Conservation (phyloP, 1,140 invertebrate species). For the Drosophila burlai region DNA sequence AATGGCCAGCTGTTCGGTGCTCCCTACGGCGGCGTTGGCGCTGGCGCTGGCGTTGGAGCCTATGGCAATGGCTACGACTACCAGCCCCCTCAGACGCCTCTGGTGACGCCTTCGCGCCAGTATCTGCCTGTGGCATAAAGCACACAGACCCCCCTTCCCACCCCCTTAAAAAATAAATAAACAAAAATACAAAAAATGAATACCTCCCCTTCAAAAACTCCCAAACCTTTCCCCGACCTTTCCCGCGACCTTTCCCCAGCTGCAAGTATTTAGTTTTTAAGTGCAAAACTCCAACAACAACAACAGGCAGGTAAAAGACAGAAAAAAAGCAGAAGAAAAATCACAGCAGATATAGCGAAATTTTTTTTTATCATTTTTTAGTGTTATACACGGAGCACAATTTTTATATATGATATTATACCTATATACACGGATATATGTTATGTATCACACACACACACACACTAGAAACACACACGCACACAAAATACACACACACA, state of each 20-base stretch:
- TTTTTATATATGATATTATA: constrained; percentile 55
- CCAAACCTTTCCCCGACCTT: constrained; percentile 7
- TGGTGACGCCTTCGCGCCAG: constrained; percentile 62
- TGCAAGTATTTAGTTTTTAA: constrained; percentile 79
- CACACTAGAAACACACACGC: background rate
- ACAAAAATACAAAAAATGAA: background rate
- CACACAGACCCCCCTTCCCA: too few species aligned
- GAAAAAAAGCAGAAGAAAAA: constrained; percentile 22
- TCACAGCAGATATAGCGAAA: constrained; percentile 51
- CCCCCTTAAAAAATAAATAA: background rate
- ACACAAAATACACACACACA: constrained; percentile 38
- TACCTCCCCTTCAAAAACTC: constrained; percentile 1
- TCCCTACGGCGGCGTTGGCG: constrained; percentile 28
- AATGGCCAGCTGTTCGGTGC: constrained; percentile 33
- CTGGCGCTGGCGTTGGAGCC: constrained; percentile 31
- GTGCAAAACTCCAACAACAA: constrained; percentile 58
- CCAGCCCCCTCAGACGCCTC: constrained; percentile 47
- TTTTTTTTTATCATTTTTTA: constrained; percentile 80
- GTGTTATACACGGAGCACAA: constrained; percentile 70
- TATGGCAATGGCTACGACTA: constrained; percentile 69
- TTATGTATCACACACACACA: constrained; percentile 29
- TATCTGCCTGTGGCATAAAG: constrained; percentile 77
- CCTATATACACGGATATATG: constrained; percentile 47
- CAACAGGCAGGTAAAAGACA: constrained; percentile 19
- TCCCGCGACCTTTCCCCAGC: constrained; percentile 37